Percentiles rank a stretch among this genome's conserved stretches.
Evolutionary conservation across 2,888 invertebrate genomes (phyloP).

Genomic region (Sisyra nigra): DNA sequence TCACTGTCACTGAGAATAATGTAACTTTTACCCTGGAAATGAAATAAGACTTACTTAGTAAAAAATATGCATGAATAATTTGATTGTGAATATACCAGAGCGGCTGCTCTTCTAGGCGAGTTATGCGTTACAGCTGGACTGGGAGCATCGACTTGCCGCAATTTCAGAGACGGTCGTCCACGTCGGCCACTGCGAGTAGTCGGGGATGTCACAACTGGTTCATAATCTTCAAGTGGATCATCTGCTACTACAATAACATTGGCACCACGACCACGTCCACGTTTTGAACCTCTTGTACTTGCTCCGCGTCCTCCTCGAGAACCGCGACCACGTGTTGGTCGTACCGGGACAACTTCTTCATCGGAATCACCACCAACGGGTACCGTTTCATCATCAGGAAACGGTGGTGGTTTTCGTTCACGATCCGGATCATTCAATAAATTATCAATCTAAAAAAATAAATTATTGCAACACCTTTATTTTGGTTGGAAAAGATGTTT

Average conservation of each 20-base stretch:
- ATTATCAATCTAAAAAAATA: not conserved
- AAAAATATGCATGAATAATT: no score
- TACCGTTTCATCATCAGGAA: conserved; percentile 5
- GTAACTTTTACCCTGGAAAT: conserved; percentile 3
- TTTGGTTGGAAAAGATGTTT: not conserved
- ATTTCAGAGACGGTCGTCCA: conserved; percentile 15
- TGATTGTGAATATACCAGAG: not conserved
- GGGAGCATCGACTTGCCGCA: not conserved
- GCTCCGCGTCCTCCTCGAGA: conserved; percentile 7
- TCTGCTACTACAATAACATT: conserved; percentile 11
- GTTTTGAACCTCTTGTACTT: conserved; percentile 18
- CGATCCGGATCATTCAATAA: conserved; percentile 1
- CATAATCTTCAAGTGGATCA: conserved; percentile 8
- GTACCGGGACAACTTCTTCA: conserved; percentile 6
- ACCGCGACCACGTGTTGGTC: conserved; percentile 18
- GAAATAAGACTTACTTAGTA: not conserved
- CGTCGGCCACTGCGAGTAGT: conserved; percentile 5
- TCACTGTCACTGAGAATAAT: conserved; percentile 3
- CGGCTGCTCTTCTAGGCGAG: not conserved
- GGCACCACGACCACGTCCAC: conserved; percentile 17
- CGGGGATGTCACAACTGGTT: conserved; percentile 15
- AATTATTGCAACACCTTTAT: not conserved
- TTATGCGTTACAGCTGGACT: not conserved
- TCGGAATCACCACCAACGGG: conserved; percentile 4
- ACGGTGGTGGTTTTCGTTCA: conserved; percentile 4